Base-by-base conservation (phyloP, 1,140 invertebrate genomes). In the Platyscapa corneri region DNA sequence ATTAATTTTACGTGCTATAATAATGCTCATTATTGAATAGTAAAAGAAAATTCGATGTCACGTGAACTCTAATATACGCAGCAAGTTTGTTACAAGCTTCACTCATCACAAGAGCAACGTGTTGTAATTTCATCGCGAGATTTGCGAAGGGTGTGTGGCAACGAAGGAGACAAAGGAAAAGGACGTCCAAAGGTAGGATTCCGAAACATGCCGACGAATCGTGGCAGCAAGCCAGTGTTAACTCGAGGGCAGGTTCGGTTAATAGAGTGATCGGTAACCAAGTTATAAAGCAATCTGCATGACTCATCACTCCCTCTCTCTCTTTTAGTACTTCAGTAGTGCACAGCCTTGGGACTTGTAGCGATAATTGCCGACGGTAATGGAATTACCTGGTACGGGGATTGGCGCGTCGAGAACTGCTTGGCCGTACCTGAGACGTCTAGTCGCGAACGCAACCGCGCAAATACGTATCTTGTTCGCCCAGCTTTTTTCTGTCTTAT, bases 221-320 rank as follows among this genome's bases (percentile, higher is more conserved):
- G 2, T 18, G 16, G 16, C 49, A 30, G 14, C 27, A 27, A 65
- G n/a, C 53, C 64, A 81, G 64, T 70, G 39, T 86, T 77, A 76
- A 82, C 32, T 42, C 37, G 49, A 32, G 27, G 75, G 64, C 72
- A 83, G 72, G 74, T 32, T 32, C 78, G 89, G 89, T 91, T 93
- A 93, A 93, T 92, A 90, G 90, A 92, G 90, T 91, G 90, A 93
- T 93, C 90, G 89, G 90, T 93, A 93, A 93, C 90, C 90, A 91
- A 90, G 91, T 93, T 93, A 93, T 91, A 92, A 93, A 93, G 92
- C 93, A 93, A 93, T 93, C 92, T 93, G 92, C 92, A 93, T 93
- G 92, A 92, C 90, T 91, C 90, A 14, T 67, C 56, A 60, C 74
- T 18, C 74, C 49, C 49, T 87, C 88, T 88, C 84, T 86, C 89